Percentiles rank a stretch among this genome's conserved stretches.
Evolutionary conservation across 1,140 invertebrate genomes (phyloP).

Genomic region (Drosophila subpulchrella): DNA sequence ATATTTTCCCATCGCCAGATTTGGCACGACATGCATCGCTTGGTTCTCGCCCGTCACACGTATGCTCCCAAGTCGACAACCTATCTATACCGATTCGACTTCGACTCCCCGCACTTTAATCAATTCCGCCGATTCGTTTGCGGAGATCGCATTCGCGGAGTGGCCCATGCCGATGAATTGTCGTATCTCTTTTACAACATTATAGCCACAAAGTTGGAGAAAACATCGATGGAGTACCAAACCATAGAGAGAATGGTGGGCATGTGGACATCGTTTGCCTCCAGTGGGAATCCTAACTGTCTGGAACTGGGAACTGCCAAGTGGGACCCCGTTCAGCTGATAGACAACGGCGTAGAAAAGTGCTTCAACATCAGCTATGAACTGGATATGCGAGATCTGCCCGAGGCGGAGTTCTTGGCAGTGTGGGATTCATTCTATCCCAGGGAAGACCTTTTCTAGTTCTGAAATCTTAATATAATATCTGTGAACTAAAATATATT

Average conservation of each 20-base stretch:
- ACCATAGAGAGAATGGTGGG: constrained; percentile 78
- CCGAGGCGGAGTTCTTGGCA: constrained; percentile 72
- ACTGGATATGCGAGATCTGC: constrained; percentile 72
- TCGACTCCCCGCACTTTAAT: constrained; percentile 76
- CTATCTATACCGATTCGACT: constrained; percentile 84
- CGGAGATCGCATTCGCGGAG: constrained; percentile 61
- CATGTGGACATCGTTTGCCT: constrained; percentile 84
- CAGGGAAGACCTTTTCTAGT: constrained; percentile 38
- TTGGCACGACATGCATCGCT: constrained; percentile 80
- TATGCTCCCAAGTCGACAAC: constrained; percentile 68
- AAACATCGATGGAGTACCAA: constrained; percentile 61
- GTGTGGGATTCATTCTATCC: constrained; percentile 83
- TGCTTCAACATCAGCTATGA: constrained; percentile 82
- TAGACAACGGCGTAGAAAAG: constrained; percentile 35
- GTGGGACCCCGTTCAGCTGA: constrained; percentile 48
- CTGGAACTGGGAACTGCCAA: constrained; percentile 20
- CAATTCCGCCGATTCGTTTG: constrained; percentile 76
- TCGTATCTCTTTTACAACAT: constrained; percentile 87
- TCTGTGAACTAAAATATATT: neutral
- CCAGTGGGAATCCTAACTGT: constrained; percentile 75
- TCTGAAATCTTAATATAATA: neutral
- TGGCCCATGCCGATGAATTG: constrained; percentile 87
- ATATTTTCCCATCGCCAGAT: constrained; percentile 81
- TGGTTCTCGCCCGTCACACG: constrained; percentile 60
- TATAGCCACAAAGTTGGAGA: constrained; percentile 41